These are phyloP conservation scores for Protobothrops flavoviridis DNA, from an alignment of 2,113 vertebrate species.

Conservation along the genomic window DNA sequence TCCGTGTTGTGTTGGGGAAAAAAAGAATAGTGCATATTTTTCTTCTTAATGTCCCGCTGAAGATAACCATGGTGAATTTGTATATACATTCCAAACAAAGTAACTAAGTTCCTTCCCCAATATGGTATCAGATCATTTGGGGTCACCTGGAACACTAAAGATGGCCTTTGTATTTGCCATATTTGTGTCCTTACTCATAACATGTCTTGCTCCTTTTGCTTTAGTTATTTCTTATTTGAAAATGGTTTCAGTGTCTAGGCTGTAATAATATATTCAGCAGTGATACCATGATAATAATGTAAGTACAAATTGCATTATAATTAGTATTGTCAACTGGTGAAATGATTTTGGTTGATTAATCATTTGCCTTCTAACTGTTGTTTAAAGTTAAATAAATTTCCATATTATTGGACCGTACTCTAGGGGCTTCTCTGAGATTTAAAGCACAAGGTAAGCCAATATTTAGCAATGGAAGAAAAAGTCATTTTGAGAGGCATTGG, in stretches of 20 bases:
- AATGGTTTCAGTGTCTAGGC: background rate
- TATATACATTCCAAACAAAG: background rate
- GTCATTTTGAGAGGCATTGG: background rate
- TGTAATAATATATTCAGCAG: background rate
- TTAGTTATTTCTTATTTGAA: background rate
- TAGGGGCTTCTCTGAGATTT: background rate
- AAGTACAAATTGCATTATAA: slow-evolving; percentile 11
- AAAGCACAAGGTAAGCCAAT: background rate
- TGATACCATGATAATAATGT: background rate
- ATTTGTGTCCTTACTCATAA: background rate
- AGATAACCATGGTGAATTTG: background rate
- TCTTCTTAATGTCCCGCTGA: background rate
- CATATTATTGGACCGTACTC: background rate
- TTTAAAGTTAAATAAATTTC: slow-evolving; percentile 15
- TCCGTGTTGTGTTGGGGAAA: background rate
- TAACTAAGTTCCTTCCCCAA: background rate
- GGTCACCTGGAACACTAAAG: background rate
- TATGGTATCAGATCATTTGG: background rate
- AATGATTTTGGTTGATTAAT: slow-evolving; percentile 7
- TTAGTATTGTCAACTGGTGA: background rate
- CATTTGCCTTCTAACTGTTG: background rate
- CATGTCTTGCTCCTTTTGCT: background rate
- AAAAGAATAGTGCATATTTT: background rate
- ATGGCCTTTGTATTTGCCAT: background rate
- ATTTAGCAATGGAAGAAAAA: background rate